A percentile compares a stretch with the other conserved stretches of the same genome.
These are phyloP conservation scores for Chroicocephalus ridibundus DNA, from an alignment of 2,113 vertebrate species.

Conservation along the genomic window DNA sequence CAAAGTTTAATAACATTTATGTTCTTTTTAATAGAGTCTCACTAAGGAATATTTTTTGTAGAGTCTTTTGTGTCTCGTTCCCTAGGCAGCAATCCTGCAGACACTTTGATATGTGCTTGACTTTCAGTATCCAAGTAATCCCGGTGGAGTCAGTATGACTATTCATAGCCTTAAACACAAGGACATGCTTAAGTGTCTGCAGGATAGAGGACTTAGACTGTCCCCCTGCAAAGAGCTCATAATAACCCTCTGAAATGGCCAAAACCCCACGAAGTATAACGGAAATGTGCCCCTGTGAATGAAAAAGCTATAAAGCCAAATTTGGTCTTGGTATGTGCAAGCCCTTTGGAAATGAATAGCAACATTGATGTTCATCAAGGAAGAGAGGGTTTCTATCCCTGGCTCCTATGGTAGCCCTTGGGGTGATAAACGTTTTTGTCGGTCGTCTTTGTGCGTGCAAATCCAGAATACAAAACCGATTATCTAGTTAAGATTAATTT, in stretches of 20 bases:
- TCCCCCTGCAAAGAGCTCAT: neutral
- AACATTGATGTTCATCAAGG: neutral
- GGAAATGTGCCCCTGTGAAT: neutral
- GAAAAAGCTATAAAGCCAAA: neutral
- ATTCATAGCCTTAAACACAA: neutral
- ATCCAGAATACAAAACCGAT: neutral
- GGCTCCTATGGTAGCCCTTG: neutral
- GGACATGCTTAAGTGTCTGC: neutral
- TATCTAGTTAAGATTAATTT: slow-evolving; percentile 10
- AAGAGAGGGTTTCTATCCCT: neutral
- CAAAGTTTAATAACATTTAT: neutral
- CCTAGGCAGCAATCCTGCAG: neutral
- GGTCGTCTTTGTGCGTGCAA: neutral
- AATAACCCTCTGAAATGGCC: neutral
- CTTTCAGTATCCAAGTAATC: neutral
- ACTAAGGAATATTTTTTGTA: neutral
- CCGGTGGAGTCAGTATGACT: neutral
- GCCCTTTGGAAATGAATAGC: neutral
- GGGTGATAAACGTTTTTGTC: neutral
- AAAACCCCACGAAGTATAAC: neutral
- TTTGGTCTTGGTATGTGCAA: neutral
- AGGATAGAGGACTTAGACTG: neutral
- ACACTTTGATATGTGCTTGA: neutral
- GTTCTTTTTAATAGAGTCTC: neutral
- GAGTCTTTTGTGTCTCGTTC: neutral